A percentile compares a stretch with the other conserved stretches of the same genome.
Evolutionary conservation across 1,140 invertebrate species (phyloP).

Genomic region (Diabrotica undecimpunctata): DNA sequence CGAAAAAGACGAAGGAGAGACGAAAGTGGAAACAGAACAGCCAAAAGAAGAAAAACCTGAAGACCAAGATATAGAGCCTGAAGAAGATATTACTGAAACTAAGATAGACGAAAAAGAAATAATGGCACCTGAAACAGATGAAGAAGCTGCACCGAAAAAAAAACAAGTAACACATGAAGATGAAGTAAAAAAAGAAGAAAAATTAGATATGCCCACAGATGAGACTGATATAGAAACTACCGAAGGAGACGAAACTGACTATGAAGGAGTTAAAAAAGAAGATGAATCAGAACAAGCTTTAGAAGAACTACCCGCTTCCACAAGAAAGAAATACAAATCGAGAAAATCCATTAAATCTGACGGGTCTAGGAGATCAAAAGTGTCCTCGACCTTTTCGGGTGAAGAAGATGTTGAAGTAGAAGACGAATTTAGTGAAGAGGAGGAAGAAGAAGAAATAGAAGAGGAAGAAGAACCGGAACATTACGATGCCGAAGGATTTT

Average conservation of each 20-base stretch:
- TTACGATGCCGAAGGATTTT: constrained; percentile 39
- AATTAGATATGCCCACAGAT: too few species aligned
- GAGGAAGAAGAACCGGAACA: constrained; percentile 29
- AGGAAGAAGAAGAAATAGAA: constrained; percentile 32
- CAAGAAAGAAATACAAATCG: too few species aligned
- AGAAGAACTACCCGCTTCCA: background rate
- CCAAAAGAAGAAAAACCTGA: constrained; percentile 10
- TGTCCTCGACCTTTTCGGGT: background rate
- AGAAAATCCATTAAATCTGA: background rate
- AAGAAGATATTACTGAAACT: background rate
- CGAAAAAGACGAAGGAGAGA: background rate
- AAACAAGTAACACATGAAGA: too few species aligned
- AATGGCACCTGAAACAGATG: background rate
- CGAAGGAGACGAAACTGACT: background rate
- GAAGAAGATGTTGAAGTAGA: constrained; percentile 17
- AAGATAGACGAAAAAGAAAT: background rate
- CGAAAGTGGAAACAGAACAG: background rate
- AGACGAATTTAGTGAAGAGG: constrained; percentile 21
- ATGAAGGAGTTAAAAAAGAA: background rate
- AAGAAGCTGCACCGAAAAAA: too few species aligned
- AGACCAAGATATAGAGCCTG: background rate
- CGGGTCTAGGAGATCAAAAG: too few species aligned
- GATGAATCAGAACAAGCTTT: background rate
- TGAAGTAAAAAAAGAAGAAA: too few species aligned
- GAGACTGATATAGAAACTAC: background rate